These are phyloP conservation scores for Toxonevra muliebris DNA, from an alignment of 2,888 invertebrate genomes.

Conservation along the genomic window DNA sequence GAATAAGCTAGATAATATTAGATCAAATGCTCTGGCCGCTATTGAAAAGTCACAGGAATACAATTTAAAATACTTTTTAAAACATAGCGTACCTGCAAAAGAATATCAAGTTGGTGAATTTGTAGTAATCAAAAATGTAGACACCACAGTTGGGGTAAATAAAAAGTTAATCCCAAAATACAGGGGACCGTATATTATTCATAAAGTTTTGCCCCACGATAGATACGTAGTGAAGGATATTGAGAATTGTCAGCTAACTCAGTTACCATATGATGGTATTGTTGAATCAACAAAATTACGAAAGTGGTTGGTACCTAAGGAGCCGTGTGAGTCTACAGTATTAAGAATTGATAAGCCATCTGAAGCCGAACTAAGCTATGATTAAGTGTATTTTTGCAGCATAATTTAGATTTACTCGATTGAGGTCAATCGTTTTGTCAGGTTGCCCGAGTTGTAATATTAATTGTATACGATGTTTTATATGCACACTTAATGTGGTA, in stretches of 20 bases:
- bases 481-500: too few species aligned
- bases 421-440: too few species aligned
- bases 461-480: too few species aligned
- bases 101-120: constrained; percentile 30
- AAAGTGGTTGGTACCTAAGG: too few species aligned
- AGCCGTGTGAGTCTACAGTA: too few species aligned
- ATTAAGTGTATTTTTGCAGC: too few species aligned
- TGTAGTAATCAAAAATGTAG: constrained; percentile 18
- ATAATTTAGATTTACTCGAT: too few species aligned
- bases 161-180: constrained; percentile 45
- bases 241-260: constrained; percentile 44
- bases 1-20: neutral
- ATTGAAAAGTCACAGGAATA: constrained; percentile 27
- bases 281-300: too few species aligned
- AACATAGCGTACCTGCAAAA: constrained; percentile 31
- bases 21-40: neutral
- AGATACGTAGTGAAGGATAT: constrained; percentile 40
- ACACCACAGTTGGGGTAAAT: constrained; percentile 14
- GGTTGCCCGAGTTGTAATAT: too few species aligned
- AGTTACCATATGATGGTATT: constrained; percentile 40
- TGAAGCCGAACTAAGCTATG: too few species aligned
- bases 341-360: too few species aligned
- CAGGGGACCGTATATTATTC: constrained; percentile 45
- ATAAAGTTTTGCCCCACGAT: constrained; percentile 40
- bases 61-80: constrained; percentile 29